Evolutionary conservation across 1,140 invertebrate genomes (phyloP), one percentile per base, ranked within the genome.

Genomic region (Pseudoatta argentina): DNA sequence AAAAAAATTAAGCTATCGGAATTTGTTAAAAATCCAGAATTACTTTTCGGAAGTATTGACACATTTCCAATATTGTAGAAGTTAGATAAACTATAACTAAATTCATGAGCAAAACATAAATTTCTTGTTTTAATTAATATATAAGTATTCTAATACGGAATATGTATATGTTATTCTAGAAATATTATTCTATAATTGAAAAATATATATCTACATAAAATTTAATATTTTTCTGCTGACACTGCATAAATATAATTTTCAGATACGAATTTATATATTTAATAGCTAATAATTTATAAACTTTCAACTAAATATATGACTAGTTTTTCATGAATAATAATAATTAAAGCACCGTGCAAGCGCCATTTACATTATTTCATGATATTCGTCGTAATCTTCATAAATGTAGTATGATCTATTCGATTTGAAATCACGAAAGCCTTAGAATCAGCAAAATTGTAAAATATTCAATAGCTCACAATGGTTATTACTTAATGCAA

Each of bases 361-460:
- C 30, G 53, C 5, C 30, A 2, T 64, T 83, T 73, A 73, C 51
- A 66, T 86, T 83, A 82, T 72, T 61, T 16, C 27, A 51, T 30
- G 7, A 55, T 24, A 55, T 1, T 5, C 18, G 4, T 27, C 16
- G 21, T 81, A 72, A 82, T 86, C 21, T 64, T 27, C n/a, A 44
- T 8, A 14, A 39, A 39, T 39, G 14, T 44, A 24, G 18, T 8
- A 48, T 8, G 18, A 34, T 24, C n/a, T 18, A 81, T 24, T 21
- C 61, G 16, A 14, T 10, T 63, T 14, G 16, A 18, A 24, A 55
- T 39, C 7, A 39, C 3, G 24, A 63, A 48, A 72, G 8, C 8
- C 27, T 39, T 6, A 39, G 16, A 6, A 1, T 0, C 12, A 12
- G 10, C 21, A 4, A 39, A 39, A 39, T 8, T 39, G 6, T 39